phyloP scores from a whole-genome alignment of 2,888 invertebrate species.

The Crematogaster levior region DNA sequence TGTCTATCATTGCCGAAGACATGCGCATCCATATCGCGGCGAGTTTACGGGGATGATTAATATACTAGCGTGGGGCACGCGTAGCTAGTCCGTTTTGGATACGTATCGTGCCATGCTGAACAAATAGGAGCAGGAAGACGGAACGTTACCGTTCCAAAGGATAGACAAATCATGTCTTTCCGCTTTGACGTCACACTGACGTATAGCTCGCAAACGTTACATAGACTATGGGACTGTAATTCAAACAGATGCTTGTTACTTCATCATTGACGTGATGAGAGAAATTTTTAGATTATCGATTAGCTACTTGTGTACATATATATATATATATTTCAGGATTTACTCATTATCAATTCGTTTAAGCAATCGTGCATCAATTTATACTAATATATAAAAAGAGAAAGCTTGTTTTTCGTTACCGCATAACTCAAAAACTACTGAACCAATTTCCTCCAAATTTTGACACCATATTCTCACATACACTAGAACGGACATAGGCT shows the following conservation, averaged over 20 bases:
- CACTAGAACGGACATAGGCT: too few relatives aligned
- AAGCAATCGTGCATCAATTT: neutral
- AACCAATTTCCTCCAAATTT: too few relatives aligned
- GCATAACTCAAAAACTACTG: too few relatives aligned
- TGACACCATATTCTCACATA: too few relatives aligned
- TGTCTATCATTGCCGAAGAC: constrained; percentile 12
- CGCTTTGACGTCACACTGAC: constrained; percentile 42
- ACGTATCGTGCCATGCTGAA: constrained; percentile 47
- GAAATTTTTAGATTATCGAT: neutral
- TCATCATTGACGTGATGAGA: neutral
- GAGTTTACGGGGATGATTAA: constrained; percentile 54
- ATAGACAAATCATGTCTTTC: constrained; percentile 48
- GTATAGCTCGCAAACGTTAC: neutral
- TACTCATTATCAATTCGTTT: neutral
- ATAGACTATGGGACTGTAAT: neutral
- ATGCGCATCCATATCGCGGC: neutral
- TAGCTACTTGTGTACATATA: neutral
- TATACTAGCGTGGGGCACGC: constrained; percentile 17
- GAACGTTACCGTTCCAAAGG: constrained; percentile 57
- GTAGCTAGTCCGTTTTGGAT: neutral
- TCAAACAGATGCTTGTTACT: neutral
- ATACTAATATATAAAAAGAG: too few relatives aligned
- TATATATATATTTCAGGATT: neutral
- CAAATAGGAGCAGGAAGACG: constrained; percentile 59
- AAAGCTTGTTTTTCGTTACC: too few relatives aligned